Evolutionary conservation across 1,140 invertebrate genomes (phyloP).

Genomic region (Saccostrea echinata): DNA sequence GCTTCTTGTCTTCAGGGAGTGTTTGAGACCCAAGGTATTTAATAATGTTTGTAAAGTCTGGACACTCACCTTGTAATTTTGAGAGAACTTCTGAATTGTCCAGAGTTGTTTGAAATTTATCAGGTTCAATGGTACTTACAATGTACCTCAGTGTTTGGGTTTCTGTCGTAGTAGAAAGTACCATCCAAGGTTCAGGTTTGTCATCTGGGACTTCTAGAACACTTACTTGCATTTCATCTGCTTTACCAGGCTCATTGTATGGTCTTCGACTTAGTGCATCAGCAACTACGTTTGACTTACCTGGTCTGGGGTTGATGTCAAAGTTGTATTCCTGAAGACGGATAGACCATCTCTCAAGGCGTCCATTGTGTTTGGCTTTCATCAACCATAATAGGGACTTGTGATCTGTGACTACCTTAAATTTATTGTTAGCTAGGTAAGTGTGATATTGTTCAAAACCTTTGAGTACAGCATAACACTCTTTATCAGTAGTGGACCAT

Average conservation of each 20-base stretch:
- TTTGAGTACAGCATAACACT: conserved; percentile 44
- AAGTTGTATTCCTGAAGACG: conserved; percentile 34
- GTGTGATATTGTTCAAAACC: conserved; percentile 45
- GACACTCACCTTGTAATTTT: conserved; percentile 44
- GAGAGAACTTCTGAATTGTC: conserved; percentile 14
- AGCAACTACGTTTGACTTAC: conserved; percentile 28
- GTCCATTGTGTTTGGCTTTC: conserved; percentile 22
- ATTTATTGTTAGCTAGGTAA: conserved; percentile 47
- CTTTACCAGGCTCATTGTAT: background rate
- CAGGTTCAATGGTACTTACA: background rate
- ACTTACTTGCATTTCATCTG: background rate
- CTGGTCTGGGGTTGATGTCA: conserved; percentile 35
- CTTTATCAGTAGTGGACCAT: conserved; percentile 47
- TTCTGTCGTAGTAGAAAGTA: background rate
- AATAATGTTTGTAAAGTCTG: conserved; percentile 53
- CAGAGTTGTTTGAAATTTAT: background rate
- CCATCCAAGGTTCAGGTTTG: background rate
- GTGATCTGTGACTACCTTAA: conserved; percentile 50
- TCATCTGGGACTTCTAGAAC: background rate
- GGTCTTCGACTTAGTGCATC: conserved; percentile 35
- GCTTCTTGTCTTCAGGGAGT: conserved; percentile 54
- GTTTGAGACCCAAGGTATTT: conserved; percentile 30
- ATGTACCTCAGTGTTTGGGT: background rate
- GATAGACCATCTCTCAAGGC: conserved; percentile 38
- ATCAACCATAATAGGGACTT: conserved; percentile 44